These are phyloP conservation scores for Euura saliciscinereae DNA, from an alignment of 1,140 invertebrate genomes.

Conservation along the genomic window DNA sequence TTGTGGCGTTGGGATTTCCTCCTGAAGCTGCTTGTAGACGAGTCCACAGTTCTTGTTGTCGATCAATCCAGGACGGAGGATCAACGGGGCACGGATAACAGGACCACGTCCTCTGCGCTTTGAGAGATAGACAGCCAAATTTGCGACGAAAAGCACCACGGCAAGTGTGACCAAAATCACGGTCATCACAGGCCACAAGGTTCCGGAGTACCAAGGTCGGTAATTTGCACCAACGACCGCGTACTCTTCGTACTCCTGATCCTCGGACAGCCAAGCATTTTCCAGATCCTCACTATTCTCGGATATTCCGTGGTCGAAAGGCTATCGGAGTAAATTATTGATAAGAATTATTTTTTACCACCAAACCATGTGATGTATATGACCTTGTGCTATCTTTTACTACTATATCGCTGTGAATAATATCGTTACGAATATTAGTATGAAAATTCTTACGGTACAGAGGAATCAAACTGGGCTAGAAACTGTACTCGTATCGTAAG, in stretches of 20 bases:
- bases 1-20: constrained; percentile 55
- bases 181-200: constrained; percentile 44
- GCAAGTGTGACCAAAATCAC: constrained; percentile 38
- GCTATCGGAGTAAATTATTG: background rate
- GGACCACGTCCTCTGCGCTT: constrained; percentile 49
- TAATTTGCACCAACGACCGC: constrained; percentile 19
- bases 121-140: constrained; percentile 40
- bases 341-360: background rate
- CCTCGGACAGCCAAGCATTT: constrained; percentile 37
- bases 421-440: too few relatives aligned
- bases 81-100: constrained; percentile 53
- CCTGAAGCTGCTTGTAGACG: constrained; percentile 62
- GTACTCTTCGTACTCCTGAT: constrained; percentile 46
- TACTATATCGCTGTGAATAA: too few relatives aligned
- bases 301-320: constrained; percentile 32
- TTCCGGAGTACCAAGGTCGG: constrained; percentile 39
- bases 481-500: too few relatives aligned
- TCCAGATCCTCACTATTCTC: constrained; percentile 36
- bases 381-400: too few relatives aligned
- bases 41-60: constrained; percentile 56
- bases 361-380: too few relatives aligned
- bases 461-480: too few relatives aligned
- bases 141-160: constrained; percentile 38
- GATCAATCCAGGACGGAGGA: constrained; percentile 48
- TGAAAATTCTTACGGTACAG: too few relatives aligned